A percentile compares a stretch with the other conserved stretches of the same genome.
These are phyloP conservation scores for Eupithecia abbreviata DNA, from an alignment of 2,888 invertebrate species.

Conservation along the genomic window DNA sequence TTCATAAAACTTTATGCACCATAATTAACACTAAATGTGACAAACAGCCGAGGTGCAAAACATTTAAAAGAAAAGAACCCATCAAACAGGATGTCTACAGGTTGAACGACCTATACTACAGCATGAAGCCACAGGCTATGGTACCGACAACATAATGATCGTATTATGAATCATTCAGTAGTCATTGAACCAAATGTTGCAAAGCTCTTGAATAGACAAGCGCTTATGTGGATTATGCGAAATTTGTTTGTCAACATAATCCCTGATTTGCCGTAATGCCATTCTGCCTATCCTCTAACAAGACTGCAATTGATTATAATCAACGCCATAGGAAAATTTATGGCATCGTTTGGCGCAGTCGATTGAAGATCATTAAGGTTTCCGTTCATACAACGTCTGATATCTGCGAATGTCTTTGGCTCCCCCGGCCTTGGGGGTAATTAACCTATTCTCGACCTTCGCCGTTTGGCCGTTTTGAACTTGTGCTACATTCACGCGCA, in stretches of 20 bases:
- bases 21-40: background rate
- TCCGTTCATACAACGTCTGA: constrained; percentile 49
- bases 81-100: constrained; percentile 63
- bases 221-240: constrained; percentile 30
- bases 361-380: constrained; percentile 53
- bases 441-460: constrained; percentile 74
- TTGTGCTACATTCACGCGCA: constrained; percentile 75
- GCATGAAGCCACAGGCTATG: constrained; percentile 58
- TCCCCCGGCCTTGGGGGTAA: constrained; percentile 74
- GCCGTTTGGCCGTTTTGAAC: constrained; percentile 71
- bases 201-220: constrained; percentile 27
- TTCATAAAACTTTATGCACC: background rate
- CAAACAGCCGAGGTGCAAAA: constrained; percentile 22
- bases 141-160: constrained; percentile 56
- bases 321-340: constrained; percentile 31
- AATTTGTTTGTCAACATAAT: constrained; percentile 28
- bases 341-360: constrained; percentile 53
- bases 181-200: constrained; percentile 52
- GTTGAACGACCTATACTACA: constrained; percentile 71
- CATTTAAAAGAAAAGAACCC: constrained; percentile 47
- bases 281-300: constrained; percentile 17
- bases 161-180: constrained; percentile 60
- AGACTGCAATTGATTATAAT: constrained; percentile 29
- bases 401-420: constrained; percentile 51
- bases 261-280: constrained; percentile 32